Evolutionary conservation across 2,113 vertebrate genomes (phyloP).

Genomic region (Barbus barbus): DNA sequence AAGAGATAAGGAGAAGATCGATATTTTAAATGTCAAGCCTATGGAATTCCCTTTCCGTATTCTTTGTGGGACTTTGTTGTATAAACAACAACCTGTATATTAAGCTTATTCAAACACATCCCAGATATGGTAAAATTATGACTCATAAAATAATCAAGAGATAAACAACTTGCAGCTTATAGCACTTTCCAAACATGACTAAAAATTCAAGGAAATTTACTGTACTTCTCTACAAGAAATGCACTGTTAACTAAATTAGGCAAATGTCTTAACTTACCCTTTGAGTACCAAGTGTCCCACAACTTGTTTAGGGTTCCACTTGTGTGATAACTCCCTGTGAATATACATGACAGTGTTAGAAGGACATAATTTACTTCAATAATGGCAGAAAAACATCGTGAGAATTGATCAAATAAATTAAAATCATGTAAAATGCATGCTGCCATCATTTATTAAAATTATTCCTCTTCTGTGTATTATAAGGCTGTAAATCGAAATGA

Average conservation of each 20-base stretch:
- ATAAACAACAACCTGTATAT: background rate
- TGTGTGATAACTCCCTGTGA: constrained; percentile 89
- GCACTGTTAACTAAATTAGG: background rate
- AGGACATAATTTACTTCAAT: background rate
- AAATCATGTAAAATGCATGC: background rate
- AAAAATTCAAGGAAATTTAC: background rate
- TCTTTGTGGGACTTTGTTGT: constrained; percentile 5
- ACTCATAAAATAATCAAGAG: constrained; percentile 14
- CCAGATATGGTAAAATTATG: background rate
- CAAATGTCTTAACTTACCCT: constrained; percentile 75
- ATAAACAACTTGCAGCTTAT: background rate
- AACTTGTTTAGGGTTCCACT: constrained; percentile 88
- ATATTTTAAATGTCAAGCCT: constrained; percentile 43
- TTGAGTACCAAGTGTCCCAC: constrained; percentile 90
- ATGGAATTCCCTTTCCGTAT: constrained; percentile 44
- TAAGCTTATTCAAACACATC: constrained; percentile 16
- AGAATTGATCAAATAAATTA: background rate
- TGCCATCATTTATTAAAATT: background rate
- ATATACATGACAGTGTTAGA: background rate
- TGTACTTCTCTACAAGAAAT: background rate
- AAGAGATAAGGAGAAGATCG: constrained; percentile 40
- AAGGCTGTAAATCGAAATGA: background rate
- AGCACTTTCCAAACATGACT: background rate
- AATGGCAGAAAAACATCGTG: background rate
- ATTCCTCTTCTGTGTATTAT: background rate